Evolutionary conservation across 2,888 invertebrate genomes (phyloP), one percentile per base, ranked within the genome.

Genomic region (Linnaemya tessellans): DNA sequence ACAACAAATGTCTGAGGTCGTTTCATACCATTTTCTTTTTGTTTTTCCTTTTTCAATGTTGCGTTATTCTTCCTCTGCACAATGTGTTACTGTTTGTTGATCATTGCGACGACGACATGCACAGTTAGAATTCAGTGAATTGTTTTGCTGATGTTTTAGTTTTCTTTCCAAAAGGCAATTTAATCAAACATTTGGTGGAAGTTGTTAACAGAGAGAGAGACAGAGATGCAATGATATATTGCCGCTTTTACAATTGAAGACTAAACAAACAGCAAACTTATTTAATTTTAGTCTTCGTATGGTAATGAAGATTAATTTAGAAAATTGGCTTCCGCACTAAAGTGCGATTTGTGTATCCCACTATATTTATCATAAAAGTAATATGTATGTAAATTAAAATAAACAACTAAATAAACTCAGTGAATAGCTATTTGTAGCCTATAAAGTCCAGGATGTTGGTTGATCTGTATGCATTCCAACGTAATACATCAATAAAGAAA

Each of bases 1-100:
- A 85, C 85, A 85, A 85, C 75, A 85, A 70, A 83, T 85, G 83
- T 85, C 83, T 83, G 85, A 83, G 83, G 79, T 75, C 75, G 85
- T 80, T 82, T 80, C 30, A 62, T 20, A 74, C 68, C 30, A 73
- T 67, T 64, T 51, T 65, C 46, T 62, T 46, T 68, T 68, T 62
- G 7, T 65, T n/a, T 43, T 70, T 80, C 13, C 10, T 41, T 64
- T 51, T 25, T 18, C 38, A 5, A 25, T 60, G 51, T 41, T 80
- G 71, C 56, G 20, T 71, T 43, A 13, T 46, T 80, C 30, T 75
- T 81, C 73, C 73, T 68, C 73, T 68, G 74, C 81, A 56, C 68
- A 82, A 79, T 64, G 70, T 54, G 82, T 51, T 82, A 78, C 20
- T 67, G 67, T 67, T 58, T 58, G 15, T 25, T 70, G 56, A 41